Evolutionary conservation across 92 coral and sea anemone genomes (phyloP).

Genomic region (Siderastrea radians): DNA sequence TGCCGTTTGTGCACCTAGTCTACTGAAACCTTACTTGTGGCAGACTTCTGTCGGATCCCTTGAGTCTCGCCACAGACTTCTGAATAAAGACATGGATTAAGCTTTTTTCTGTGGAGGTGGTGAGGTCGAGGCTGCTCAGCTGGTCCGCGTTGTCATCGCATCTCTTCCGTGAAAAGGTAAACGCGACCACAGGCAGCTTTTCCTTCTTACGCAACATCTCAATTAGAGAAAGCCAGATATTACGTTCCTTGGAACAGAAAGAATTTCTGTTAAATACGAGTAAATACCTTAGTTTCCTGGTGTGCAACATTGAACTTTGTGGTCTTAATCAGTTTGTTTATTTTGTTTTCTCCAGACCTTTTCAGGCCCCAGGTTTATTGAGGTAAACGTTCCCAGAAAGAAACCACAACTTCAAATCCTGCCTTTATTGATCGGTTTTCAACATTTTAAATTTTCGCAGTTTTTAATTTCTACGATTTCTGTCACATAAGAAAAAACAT

Average conservation of each 20-base stretch:
- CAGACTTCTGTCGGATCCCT: conserved; percentile 79
- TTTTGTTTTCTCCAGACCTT: no score
- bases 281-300: background rate
- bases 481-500: no score
- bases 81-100: conserved; percentile 83
- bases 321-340: no score
- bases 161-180: conserved; percentile 91
- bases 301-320: no score
- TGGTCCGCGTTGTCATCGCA: conserved; percentile 94
- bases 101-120: conserved; percentile 83
- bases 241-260: conserved; percentile 76
- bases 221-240: conserved; percentile 88
- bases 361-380: no score
- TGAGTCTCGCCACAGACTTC: conserved; percentile 85
- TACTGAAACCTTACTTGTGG: conserved; percentile 79
- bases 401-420: no score
- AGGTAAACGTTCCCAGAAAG: no score
- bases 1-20: background rate
- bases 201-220: conserved; percentile 93
- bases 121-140: conserved; percentile 85
- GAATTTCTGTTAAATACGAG: background rate
- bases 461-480: no score
- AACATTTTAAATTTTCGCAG: no score
- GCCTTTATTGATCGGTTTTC: no score
- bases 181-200: conserved; percentile 93